Percentiles rank a stretch among this genome's conserved stretches.
Conservation (phyloP, 2,113 vertebrate genomes). For the Gorsachius goisagi region DNA sequence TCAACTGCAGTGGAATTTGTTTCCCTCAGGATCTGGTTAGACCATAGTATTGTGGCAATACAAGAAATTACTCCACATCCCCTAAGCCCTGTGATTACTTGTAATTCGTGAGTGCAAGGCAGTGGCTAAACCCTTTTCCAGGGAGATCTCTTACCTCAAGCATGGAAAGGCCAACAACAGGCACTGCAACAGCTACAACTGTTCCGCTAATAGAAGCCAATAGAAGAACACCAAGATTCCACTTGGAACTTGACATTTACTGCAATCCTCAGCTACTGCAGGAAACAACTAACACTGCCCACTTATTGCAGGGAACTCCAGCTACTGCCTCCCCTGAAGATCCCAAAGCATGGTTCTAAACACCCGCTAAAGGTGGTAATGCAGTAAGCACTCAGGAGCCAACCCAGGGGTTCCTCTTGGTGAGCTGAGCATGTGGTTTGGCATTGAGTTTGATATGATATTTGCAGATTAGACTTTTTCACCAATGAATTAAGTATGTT, state of each 20-base stretch:
- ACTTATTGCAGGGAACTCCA: neutral
- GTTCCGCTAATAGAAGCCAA: neutral
- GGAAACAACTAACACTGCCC: neutral
- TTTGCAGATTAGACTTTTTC: neutral
- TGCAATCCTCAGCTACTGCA: neutral
- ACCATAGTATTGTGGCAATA: neutral
- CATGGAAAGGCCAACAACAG: neutral
- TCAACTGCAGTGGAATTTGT: neutral
- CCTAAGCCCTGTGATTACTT: neutral
- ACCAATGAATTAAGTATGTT: neutral
- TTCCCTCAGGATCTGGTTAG: neutral
- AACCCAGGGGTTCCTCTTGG: neutral
- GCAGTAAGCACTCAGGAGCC: neutral
- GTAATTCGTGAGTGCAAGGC: neutral
- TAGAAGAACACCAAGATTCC: neutral
- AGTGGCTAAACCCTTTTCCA: neutral
- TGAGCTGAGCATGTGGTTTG: neutral
- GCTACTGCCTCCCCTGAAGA: neutral
- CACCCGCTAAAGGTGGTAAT: fast-evolving
- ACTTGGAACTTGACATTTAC: neutral
- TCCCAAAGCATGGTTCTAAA: neutral
- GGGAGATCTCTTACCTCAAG: neutral
- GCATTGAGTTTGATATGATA: neutral
- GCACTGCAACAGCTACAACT: neutral
- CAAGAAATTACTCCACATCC: neutral